A percentile compares a stretch with the other conserved stretches of the same genome.
phyloP scores from a whole-genome alignment of 1,140 invertebrate species.

The Brachionus sp. region DNA sequence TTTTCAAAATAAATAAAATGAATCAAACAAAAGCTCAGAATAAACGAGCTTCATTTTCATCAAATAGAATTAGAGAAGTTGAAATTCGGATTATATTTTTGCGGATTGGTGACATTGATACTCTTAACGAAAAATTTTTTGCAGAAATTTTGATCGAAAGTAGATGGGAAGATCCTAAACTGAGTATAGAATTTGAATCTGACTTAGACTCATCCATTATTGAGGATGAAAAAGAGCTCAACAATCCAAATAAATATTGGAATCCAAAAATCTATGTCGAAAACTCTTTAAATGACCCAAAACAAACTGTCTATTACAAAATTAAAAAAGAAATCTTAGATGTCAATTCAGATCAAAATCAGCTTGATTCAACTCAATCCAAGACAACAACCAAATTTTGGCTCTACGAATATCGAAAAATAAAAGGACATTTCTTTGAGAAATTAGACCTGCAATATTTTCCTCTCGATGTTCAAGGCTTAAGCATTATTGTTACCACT shows the following conservation, averaged over 20 bases:
- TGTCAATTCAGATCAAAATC: background rate
- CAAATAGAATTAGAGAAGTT: background rate
- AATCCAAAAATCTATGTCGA: conserved; percentile 46
- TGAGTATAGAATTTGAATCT: background rate
- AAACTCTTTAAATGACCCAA: conserved; percentile 45
- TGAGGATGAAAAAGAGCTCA: background rate
- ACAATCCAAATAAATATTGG: conserved; percentile 18
- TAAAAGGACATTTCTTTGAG: conserved; percentile 25
- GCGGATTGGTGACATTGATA: conserved; percentile 48
- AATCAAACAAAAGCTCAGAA: background rate
- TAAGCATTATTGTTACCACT: conserved; percentile 46
- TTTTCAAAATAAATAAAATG: background rate
- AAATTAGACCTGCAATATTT: background rate
- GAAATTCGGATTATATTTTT: conserved; percentile 45
- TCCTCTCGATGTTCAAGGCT: conserved; percentile 37
- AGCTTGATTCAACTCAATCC: background rate
- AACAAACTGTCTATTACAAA: conserved; percentile 12
- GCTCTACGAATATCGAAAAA: background rate
- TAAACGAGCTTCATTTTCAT: background rate
- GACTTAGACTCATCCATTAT: background rate
- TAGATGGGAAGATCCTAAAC: conserved; percentile 44
- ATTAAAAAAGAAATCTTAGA: conserved; percentile 5
- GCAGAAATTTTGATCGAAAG: conserved; percentile 47
- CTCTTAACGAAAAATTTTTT: conserved; percentile 47
- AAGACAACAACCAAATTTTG: background rate